phyloP scores from a whole-genome alignment of 2,113 vertebrate genomes.

The Bucco capensis region DNA sequence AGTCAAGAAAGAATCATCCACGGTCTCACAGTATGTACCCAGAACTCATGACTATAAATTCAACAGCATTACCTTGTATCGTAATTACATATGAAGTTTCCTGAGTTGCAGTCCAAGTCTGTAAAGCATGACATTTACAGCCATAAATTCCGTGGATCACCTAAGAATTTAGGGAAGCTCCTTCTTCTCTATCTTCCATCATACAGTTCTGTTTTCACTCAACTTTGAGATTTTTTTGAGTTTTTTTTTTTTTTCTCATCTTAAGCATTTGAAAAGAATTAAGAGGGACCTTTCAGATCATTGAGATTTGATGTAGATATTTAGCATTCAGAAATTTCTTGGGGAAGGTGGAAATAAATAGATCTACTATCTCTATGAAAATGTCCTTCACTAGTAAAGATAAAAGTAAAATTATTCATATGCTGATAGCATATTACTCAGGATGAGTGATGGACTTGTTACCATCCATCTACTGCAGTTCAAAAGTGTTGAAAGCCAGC shows the following conservation, averaged over 20 bases:
- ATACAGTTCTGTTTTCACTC: not conserved
- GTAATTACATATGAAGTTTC: not conserved
- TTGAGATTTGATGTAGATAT: not conserved
- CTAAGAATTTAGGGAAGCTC: not conserved
- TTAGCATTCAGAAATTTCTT: not conserved
- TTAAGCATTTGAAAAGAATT: not conserved
- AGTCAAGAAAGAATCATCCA: not conserved
- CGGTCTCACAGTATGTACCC: not conserved
- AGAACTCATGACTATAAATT: not conserved
- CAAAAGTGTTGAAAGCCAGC: not conserved
- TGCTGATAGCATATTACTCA: not conserved
- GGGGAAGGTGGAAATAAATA: not conserved
- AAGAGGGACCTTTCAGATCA: not conserved
- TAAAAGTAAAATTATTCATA: not conserved
- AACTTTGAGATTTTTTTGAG: not conserved
- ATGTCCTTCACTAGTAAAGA: not conserved
- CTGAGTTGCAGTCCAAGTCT: not conserved
- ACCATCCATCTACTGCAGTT: not conserved
- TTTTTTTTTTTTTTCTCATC: not conserved
- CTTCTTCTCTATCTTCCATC: not conserved
- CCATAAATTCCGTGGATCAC: not conserved
- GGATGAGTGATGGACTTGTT: not conserved
- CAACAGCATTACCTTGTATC: not conserved
- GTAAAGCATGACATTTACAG: not conserved
- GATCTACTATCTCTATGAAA: not conserved